Conservation (phyloP, 2,113 vertebrate species). For the Pristiophorus japonicus region DNA sequence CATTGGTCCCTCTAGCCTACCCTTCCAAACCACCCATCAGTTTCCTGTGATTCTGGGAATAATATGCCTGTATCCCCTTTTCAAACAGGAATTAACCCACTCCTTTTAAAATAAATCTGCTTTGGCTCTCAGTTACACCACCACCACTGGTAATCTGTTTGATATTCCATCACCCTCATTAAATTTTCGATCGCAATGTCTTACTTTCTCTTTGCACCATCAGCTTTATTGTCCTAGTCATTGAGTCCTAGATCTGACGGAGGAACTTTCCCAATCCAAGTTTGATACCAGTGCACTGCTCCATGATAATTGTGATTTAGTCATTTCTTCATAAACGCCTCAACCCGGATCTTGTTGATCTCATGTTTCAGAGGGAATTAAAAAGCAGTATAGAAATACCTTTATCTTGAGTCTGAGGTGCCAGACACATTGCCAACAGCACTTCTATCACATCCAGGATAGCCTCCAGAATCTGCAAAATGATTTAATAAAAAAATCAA, state of each 20-base stretch:
- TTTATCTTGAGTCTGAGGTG: slow-evolving; percentile 83
- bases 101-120: too few species aligned
- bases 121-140: background rate
- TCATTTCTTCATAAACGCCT: background rate
- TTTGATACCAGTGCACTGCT: background rate
- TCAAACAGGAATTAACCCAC: background rate
- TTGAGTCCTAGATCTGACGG: background rate
- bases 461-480: slow-evolving; percentile 72
- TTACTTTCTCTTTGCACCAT: slow-evolving; percentile 24
- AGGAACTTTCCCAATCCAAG: background rate
- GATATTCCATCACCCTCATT: background rate
- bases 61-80: background rate
- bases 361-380: background rate
- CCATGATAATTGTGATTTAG: background rate
- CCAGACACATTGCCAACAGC: slow-evolving; percentile 82
- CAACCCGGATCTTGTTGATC: background rate
- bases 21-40: background rate
- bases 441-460: slow-evolving; percentile 78
- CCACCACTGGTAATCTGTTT: background rate
- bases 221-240: background rate
- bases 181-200: background rate
- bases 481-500: slow-evolving; percentile 21
- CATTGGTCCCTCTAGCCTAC: background rate
- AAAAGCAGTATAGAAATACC: slow-evolving; percentile 53
- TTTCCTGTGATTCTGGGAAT: background rate